Conservation (phyloP, 2,113 vertebrate species). For the Malurus alboscapulatus region DNA sequence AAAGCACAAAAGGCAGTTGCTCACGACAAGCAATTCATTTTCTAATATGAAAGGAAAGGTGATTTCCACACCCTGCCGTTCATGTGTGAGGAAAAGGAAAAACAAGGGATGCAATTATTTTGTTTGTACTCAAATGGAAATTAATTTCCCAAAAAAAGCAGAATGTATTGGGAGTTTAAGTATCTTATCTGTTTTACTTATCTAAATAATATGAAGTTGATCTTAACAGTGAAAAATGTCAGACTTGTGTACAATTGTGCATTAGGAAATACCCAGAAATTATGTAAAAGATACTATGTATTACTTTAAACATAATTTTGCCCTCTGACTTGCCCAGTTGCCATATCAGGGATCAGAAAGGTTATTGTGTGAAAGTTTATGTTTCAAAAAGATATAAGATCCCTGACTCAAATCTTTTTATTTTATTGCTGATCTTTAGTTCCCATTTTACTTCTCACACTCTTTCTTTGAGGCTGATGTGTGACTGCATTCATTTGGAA, state of each 20-base stretch:
- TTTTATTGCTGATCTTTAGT: background rate
- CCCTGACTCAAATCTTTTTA: background rate
- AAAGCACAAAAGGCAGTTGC: background rate
- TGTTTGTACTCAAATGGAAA: background rate
- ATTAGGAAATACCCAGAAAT: background rate
- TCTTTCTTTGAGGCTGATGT: background rate
- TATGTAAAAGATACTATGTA: background rate
- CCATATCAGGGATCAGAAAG: background rate
- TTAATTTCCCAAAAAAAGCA: background rate
- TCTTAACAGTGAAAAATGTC: background rate
- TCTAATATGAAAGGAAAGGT: background rate
- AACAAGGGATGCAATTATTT: background rate
- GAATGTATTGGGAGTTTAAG: background rate
- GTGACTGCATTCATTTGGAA: background rate
- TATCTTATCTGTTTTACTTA: background rate
- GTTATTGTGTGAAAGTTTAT: background rate
- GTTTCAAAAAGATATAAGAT: background rate
- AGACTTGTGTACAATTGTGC: background rate
- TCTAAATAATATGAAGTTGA: background rate
- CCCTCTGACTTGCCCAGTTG: background rate
- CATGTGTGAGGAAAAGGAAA: background rate
- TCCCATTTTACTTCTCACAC: background rate
- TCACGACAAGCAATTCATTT: background rate
- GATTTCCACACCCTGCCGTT: background rate
- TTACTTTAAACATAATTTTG: background rate